Base-by-base conservation (phyloP, 2,797 vertebrate species). In the Eupleurogrammus muticus region DNA sequence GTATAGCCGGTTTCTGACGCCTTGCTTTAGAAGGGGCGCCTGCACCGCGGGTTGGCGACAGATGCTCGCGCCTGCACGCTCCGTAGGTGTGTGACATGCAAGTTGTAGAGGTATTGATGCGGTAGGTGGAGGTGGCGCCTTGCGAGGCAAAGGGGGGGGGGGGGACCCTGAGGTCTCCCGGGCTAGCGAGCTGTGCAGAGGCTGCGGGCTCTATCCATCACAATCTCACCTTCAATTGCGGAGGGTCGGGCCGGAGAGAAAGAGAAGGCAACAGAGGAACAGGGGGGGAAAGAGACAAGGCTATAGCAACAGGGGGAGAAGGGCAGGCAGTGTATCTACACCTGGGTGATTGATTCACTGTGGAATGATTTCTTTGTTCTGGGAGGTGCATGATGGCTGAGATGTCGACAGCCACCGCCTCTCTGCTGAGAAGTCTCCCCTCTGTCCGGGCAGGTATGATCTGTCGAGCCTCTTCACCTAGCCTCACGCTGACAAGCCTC, bases 261-360 rank as follows among this genome's bases (percentile, higher is more conserved):
- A 85, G 52, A 82, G 24, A 69, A 38, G 23, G 62, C 50, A 58
- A 72, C 21, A 14, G 52, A 56, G 54, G 73, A 52, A 28, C 28
- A 36, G 62, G 38, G n/a, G 64, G 58, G 68, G 66, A 65, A 59
- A 48, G 34, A 82, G 51, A 80, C 20, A 75, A 42, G 73, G 86
- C 17, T 76, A 42, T 34, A 61, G 85, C 79, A 80, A 68, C 35
- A 65, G 38, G 55, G 49, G 58, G 59, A 79, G 65, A 64, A 69
- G 66, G 73, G 69, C 56, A 53, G 28, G n/a, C 66, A 86, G 82
- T 77, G 66, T 73, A 82, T 89, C 83, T 82, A 75, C 85, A 86
- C 83, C 81, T 78, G 48, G 75, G 81, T 89, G 91, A 91, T 92
- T 88, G 89, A 91, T 91, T 89, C 77, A 87, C 83, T 82, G 73